A percentile compares a stretch with the other conserved stretches of the same genome.
These are phyloP conservation scores for Cichlasoma orientale DNA, from an alignment of 2,797 vertebrate species.

Conservation along the genomic window DNA sequence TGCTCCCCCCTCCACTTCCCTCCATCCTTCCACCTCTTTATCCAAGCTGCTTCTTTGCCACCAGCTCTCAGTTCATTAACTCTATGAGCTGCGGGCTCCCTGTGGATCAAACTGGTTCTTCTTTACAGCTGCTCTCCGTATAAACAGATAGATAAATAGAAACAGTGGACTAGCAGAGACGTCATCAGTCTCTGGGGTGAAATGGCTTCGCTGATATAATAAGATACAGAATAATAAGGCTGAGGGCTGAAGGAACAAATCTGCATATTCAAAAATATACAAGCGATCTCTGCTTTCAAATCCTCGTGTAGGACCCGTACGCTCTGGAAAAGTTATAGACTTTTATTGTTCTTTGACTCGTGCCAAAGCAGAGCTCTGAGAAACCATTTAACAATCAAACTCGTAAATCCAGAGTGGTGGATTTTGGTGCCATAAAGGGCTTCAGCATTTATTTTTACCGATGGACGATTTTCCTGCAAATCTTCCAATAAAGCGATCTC, in stretches of 20 bases:
- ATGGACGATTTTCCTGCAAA: slow-evolving; percentile 63
- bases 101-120: slow-evolving; percentile 7
- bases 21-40: slow-evolving; percentile 60
- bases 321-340: not conserved
- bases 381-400: slow-evolving; percentile 63
- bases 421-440: slow-evolving; percentile 45
- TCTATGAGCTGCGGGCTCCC: slow-evolving; percentile 31
- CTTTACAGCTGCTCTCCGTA: slow-evolving; percentile 48
- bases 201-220: not conserved
- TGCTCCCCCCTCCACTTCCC: slow-evolving; percentile 18
- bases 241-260: not conserved
- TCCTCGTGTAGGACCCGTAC: not conserved
- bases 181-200: slow-evolving; percentile 5
- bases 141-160: slow-evolving; percentile 41
- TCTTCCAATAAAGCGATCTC: slow-evolving; percentile 61
- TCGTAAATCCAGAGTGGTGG: slow-evolving; percentile 50
- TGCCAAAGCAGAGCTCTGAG: slow-evolving; percentile 32
- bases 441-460: slow-evolving; percentile 50
- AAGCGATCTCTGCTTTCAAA: not conserved
- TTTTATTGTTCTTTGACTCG: not conserved
- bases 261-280: not conserved
- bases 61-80: slow-evolving; percentile 52
- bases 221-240: not conserved
- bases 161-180: slow-evolving; percentile 6
- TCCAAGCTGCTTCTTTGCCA: slow-evolving; percentile 51